Conservation (phyloP, 2,888 invertebrate species). For the Caenorhabditis afra region DNA sequence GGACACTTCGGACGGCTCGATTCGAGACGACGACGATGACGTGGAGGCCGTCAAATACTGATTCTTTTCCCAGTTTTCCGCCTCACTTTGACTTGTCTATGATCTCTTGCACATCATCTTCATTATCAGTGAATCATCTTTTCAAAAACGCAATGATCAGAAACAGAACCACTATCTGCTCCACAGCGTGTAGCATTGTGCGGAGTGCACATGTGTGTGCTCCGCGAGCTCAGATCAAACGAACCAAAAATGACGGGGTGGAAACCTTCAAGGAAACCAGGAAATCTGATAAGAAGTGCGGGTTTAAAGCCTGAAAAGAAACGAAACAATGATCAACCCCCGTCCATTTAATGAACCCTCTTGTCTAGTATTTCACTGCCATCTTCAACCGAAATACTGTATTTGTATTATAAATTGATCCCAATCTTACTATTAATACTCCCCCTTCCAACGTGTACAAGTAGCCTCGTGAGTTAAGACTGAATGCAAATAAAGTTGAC, state of each 20-base stretch:
- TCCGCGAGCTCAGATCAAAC: not conserved
- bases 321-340: too few relatives aligned
- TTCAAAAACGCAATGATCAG: slow-evolving; percentile 20
- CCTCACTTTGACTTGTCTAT: slow-evolving; percentile 10
- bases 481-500: too few relatives aligned
- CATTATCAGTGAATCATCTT: slow-evolving; percentile 22
- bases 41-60: slow-evolving; percentile 25
- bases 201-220: slow-evolving; percentile 22
- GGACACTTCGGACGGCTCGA: too few relatives aligned
- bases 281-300: too few relatives aligned
- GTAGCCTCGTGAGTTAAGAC: too few relatives aligned
- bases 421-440: too few relatives aligned
- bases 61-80: slow-evolving; percentile 4
- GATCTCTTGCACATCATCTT: slow-evolving; percentile 3
- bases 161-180: not conserved
- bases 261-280: not conserved
- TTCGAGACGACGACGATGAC: slow-evolving; percentile 10
- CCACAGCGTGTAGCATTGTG: slow-evolving; percentile 5
- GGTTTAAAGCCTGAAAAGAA: too few relatives aligned
- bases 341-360: too few relatives aligned
- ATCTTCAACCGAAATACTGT: too few relatives aligned
- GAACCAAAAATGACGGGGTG: not conserved
- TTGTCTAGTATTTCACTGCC: too few relatives aligned
- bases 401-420: too few relatives aligned
- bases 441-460: too few relatives aligned